These are phyloP conservation scores for Proctacanthus coquilletti DNA, from an alignment of 1,140 invertebrate species.

Conservation along the genomic window DNA sequence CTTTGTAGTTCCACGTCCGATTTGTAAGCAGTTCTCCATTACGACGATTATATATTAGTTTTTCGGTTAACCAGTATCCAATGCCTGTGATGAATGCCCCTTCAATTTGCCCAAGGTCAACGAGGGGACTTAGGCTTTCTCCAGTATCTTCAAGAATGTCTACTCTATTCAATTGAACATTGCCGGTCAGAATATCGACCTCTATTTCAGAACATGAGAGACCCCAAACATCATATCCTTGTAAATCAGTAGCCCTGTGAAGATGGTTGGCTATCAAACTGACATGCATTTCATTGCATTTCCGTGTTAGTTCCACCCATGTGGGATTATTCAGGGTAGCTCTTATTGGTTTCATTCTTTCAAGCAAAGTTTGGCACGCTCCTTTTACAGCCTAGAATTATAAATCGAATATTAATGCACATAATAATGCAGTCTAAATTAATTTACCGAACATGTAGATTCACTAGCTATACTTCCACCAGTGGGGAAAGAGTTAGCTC, in stretches of 20 bases:
- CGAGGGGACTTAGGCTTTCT: slow-evolving; percentile 44
- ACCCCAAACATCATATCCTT: slow-evolving; percentile 36
- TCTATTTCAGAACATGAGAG: slow-evolving; percentile 44
- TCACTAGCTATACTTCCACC: slow-evolving; percentile 55
- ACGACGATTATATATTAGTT: slow-evolving; percentile 40
- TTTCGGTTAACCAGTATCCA: slow-evolving; percentile 55
- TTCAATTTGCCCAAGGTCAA: slow-evolving; percentile 59
- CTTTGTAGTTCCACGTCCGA: slow-evolving; percentile 61
- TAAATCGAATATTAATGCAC: slow-evolving; percentile 10
- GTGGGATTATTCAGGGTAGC: slow-evolving; percentile 36
- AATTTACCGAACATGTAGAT: slow-evolving; percentile 38
- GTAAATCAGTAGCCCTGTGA: slow-evolving; percentile 17
- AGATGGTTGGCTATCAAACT: slow-evolving; percentile 41
- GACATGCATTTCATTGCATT: slow-evolving; percentile 36
- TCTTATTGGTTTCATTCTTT: slow-evolving; percentile 41
- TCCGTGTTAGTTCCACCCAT: slow-evolving; percentile 44
- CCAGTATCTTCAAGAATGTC: slow-evolving; percentile 57
- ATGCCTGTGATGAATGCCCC: slow-evolving; percentile 67
- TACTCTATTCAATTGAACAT: slow-evolving; percentile 36
- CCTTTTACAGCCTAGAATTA: slow-evolving; percentile 39
- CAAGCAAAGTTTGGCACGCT: slow-evolving; percentile 42
- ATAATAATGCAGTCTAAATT: slow-evolving; percentile 1
- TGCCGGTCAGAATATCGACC: slow-evolving; percentile 49
- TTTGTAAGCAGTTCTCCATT: slow-evolving; percentile 49
- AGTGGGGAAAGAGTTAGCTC: slow-evolving; percentile 42